Base-by-base conservation (phyloP, 1,140 invertebrate species). In the Mycetomoellerius zeteki region DNA sequence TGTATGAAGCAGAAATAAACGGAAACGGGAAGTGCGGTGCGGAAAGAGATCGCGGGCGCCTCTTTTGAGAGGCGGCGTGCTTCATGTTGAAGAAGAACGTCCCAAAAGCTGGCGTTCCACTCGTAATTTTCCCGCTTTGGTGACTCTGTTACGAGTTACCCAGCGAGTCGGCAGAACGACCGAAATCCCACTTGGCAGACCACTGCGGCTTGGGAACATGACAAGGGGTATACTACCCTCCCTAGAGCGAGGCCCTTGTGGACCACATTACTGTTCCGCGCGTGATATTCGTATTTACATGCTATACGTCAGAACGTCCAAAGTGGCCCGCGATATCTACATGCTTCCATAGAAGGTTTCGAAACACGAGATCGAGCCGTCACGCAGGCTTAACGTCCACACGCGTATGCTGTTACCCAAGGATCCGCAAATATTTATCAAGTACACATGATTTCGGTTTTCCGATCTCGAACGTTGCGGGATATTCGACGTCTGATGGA, bases 201-300 rank as follows among this genome's bases (percentile, higher is more conserved):
- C 89, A 21, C 72, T 88, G 86, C 33, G 86, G 89, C 76, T 88
- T 78, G 64, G 47, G 62, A 88, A 90, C 72, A 90, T 86, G 89
- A 90, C 89, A 77, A 43, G 64, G 62, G 43, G 37, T 54, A 52
- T 50, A 52, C 56, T 54, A 54, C 50, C 58, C 52, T 72, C 33
- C 64, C 69, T 76, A 24, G 21, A 30, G 76, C n/a, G 8, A 33
- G 65, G 24, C n/a, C 62, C 56, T 65, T 24, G 24, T 16, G n/a
- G 56, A 54, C 77, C 84, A 6, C 71, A 69, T 88, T 86, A 85
- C 77, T 71, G 78, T 89, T 86, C 76, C 58, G 19, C 54, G 69
- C 56, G 43, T 58, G 88, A 90, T 90, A 89, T 90, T 90, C 88
- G 73, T 89, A 89, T 90, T 89, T 89, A 89, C 88, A 86, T 43